A percentile compares a stretch with the other conserved stretches of the same genome.
phyloP scores from a whole-genome alignment of 2,888 invertebrate species.

The Anthophora plumipes region DNA sequence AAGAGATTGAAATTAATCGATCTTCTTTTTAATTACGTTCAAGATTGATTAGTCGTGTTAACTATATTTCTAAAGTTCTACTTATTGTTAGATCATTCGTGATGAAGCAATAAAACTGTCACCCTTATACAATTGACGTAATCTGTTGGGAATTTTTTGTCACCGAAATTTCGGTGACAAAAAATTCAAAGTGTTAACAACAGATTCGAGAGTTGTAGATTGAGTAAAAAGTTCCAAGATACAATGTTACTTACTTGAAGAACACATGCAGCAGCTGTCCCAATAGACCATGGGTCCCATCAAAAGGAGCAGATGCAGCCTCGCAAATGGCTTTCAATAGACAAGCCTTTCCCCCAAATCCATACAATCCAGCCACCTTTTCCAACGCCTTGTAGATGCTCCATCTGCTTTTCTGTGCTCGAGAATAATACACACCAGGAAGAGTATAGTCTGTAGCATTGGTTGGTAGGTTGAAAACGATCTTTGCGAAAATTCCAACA shows the following conservation, averaged over 20 bases:
- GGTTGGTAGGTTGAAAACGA: constrained; percentile 82
- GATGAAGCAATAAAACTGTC: too few species aligned
- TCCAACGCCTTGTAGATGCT: constrained; percentile 88
- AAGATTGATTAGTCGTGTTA: too few species aligned
- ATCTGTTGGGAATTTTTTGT: too few species aligned
- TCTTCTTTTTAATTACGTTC: too few species aligned
- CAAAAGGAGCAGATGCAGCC: constrained; percentile 89
- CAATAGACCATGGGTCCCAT: constrained; percentile 89
- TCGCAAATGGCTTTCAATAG: constrained; percentile 92
- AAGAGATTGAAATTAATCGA: too few species aligned
- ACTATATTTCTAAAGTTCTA: too few species aligned
- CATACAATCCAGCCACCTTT: constrained; percentile 85
- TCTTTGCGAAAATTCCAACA: constrained; percentile 83
- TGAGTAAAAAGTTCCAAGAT: too few species aligned
- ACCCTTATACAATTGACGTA: too few species aligned
- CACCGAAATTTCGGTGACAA: too few species aligned
- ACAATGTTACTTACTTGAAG: constrained; percentile 85
- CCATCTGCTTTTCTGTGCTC: constrained; percentile 85
- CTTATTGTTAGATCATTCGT: too few species aligned
- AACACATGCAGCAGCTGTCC: constrained; percentile 91
- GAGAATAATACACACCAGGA: constrained; percentile 76
- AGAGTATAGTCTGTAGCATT: constrained; percentile 83
- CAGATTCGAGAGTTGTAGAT: too few species aligned
- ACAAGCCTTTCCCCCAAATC: constrained; percentile 86
- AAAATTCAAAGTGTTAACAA: too few species aligned